Evolutionary conservation across 2,888 invertebrate species (phyloP).

Genomic region (Eupeodes luniger): DNA sequence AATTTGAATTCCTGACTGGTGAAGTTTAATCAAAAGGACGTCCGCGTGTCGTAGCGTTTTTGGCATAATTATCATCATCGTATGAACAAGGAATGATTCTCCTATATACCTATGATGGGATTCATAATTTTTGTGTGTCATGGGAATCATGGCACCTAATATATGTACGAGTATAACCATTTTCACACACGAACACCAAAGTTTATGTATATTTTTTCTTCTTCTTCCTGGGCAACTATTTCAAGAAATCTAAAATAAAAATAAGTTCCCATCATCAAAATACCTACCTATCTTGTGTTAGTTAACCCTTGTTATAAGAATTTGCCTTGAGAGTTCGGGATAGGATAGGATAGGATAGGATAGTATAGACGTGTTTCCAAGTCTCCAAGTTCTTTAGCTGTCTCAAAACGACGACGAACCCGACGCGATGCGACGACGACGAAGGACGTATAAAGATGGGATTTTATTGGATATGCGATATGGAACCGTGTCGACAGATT

Average conservation of each 20-base stretch:
- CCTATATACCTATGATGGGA: slow-evolving; percentile 5
- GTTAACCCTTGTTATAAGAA: slow-evolving; percentile 30
- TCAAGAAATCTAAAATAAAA: not conserved
- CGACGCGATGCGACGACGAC: not conserved
- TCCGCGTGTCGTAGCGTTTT: not conserved
- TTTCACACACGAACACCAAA: slow-evolving; percentile 33
- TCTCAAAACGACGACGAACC: slow-evolving; percentile 15
- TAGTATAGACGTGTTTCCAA: slow-evolving; percentile 29
- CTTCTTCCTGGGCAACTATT: not conserved
- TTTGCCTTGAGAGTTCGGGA: slow-evolving; percentile 1
- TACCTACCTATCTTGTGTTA: not conserved
- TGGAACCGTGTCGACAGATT: slow-evolving; percentile 46
- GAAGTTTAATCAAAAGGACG: not conserved
- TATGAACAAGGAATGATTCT: too few species aligned
- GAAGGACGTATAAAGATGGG: slow-evolving; percentile 16
- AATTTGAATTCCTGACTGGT: not conserved
- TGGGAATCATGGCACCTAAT: slow-evolving; percentile 41
- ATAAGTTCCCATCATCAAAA: slow-evolving; percentile 19
- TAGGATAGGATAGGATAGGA: too few species aligned
- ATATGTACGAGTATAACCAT: slow-evolving; percentile 1
- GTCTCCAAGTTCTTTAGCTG: not conserved
- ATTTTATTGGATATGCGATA: slow-evolving; percentile 51
- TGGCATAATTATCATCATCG: too few species aligned
- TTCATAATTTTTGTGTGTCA: not conserved
- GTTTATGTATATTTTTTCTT: slow-evolving; percentile 21